These are phyloP conservation scores for Mirounga angustirostris DNA, from an alignment of 2,113 vertebrate species.

Conservation along the genomic window DNA sequence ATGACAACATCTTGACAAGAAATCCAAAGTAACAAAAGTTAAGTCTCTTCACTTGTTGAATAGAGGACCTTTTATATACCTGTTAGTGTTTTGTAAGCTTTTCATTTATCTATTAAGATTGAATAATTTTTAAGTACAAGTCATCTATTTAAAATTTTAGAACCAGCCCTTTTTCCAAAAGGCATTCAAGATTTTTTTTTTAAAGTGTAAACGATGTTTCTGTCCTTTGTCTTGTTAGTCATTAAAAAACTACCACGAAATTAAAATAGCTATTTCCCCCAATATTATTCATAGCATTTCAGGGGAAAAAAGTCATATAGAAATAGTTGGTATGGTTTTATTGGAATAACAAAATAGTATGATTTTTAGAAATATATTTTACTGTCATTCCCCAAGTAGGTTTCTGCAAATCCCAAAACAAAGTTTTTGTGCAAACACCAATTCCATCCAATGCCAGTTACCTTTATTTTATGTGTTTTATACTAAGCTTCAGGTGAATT, in stretches of 20 bases:
- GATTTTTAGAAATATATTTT: neutral
- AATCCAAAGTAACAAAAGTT: neutral
- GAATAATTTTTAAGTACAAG: neutral
- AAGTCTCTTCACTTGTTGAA: neutral
- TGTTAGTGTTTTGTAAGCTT: neutral
- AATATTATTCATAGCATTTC: neutral
- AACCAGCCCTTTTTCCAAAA: neutral
- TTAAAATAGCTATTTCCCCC: neutral
- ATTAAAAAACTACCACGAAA: neutral
- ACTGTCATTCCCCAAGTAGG: neutral
- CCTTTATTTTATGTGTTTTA: neutral
- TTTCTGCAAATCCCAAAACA: neutral
- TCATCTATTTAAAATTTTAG: neutral
- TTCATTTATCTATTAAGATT: neutral
- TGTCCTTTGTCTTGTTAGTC: neutral
- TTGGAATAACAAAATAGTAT: neutral
- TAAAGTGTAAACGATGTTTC: neutral
- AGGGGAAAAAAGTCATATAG: neutral
- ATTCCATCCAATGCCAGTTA: neutral
- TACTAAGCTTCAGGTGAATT: neutral
- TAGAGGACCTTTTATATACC: neutral
- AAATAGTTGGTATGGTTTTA: neutral
- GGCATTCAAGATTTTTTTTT: neutral
- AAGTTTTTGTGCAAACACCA: neutral
- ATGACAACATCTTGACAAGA: neutral